Evolutionary conservation across 2,888 invertebrate species (phyloP).

Genomic region (Arrhopalites spinosus): DNA sequence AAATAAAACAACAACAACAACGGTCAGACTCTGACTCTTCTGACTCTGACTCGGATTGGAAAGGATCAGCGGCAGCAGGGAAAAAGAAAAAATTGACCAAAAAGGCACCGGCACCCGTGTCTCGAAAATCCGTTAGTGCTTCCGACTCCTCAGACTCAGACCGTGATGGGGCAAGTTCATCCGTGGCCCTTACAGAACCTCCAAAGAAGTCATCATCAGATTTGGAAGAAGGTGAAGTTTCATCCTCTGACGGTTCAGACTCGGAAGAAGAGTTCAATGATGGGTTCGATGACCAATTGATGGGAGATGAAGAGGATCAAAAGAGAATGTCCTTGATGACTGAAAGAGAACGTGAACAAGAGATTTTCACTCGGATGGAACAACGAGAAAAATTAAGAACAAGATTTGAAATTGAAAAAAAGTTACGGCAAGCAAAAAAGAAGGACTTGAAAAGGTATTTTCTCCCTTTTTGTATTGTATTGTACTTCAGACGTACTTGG

Average conservation of each 20-base stretch:
- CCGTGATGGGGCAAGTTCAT: slow-evolving; percentile 59
- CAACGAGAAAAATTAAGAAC: slow-evolving; percentile 91
- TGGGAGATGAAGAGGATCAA: slow-evolving; percentile 95
- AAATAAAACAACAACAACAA: slow-evolving; percentile 53
- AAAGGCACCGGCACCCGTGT: slow-evolving; percentile 58
- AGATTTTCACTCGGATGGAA: slow-evolving; percentile 95
- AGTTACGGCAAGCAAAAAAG: slow-evolving; percentile 80
- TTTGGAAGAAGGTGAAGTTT: slow-evolving; percentile 87
- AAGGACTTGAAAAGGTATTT: slow-evolving; percentile 64
- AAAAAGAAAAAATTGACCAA: slow-evolving; percentile 57
- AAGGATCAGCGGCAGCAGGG: slow-evolving; percentile 58
- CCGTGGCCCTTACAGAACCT: slow-evolving; percentile 34
- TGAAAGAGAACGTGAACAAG: slow-evolving; percentile 95
- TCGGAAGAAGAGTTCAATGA: slow-evolving; percentile 87
- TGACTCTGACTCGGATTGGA: slow-evolving; percentile 64
- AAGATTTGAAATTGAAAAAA: slow-evolving; percentile 93
- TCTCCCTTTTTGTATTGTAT: too few species aligned
- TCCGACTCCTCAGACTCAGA: slow-evolving; percentile 59
- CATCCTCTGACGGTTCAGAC: slow-evolving; percentile 61
- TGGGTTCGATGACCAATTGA: slow-evolving; percentile 94
- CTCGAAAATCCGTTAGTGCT: slow-evolving; percentile 60
- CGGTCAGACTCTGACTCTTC: slow-evolving; percentile 62
- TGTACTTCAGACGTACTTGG: too few species aligned
- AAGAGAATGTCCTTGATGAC: slow-evolving; percentile 88
- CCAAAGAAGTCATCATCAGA: slow-evolving; percentile 64